Percentiles rank a stretch among this genome's conserved stretches.
These are phyloP conservation scores for Actinia tenebrosa DNA, from an alignment of 64 coral and sea anemone genomes.

Conservation along the genomic window DNA sequence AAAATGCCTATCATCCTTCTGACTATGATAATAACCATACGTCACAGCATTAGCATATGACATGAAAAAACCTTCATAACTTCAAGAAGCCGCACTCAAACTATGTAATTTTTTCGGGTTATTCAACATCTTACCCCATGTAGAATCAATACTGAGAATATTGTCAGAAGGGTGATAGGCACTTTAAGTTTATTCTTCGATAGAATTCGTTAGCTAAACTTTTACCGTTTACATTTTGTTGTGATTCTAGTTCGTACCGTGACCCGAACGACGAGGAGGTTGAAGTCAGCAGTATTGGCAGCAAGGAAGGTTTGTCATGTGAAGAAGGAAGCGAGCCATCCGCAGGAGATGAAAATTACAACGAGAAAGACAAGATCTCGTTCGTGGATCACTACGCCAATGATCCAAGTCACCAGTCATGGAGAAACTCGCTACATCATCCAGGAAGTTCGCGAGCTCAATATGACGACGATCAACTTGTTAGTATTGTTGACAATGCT, in stretches of 20 bases:
- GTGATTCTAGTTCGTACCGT: conserved; percentile 37
- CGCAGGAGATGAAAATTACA: conserved; percentile 36
- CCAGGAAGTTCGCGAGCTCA: not conserved
- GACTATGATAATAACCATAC: no score
- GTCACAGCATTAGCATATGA: no score
- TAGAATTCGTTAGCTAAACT: not conserved
- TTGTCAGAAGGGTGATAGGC: no score
- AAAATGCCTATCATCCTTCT: no score
- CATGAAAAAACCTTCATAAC: no score
- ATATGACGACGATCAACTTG: not conserved
- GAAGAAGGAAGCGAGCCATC: conserved; percentile 36
- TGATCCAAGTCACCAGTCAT: conserved; percentile 22
- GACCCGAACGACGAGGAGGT: conserved; percentile 24
- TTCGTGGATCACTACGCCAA: conserved; percentile 28
- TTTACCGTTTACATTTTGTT: not conserved
- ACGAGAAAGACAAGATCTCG: conserved; percentile 8
- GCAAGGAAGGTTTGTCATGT: conserved; percentile 38
- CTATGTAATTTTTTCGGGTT: no score
- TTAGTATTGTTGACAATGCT: not conserved
- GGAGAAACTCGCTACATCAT: conserved; percentile 28
- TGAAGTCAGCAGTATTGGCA: conserved; percentile 48
- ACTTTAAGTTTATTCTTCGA: no score
- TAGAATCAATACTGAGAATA: no score
- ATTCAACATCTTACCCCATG: no score
- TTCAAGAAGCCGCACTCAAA: no score